Percentiles rank a stretch among this genome's conserved stretches.
Evolutionary conservation across 2,888 invertebrate species (phyloP).

Genomic region (Trachelus troglodyta): DNA sequence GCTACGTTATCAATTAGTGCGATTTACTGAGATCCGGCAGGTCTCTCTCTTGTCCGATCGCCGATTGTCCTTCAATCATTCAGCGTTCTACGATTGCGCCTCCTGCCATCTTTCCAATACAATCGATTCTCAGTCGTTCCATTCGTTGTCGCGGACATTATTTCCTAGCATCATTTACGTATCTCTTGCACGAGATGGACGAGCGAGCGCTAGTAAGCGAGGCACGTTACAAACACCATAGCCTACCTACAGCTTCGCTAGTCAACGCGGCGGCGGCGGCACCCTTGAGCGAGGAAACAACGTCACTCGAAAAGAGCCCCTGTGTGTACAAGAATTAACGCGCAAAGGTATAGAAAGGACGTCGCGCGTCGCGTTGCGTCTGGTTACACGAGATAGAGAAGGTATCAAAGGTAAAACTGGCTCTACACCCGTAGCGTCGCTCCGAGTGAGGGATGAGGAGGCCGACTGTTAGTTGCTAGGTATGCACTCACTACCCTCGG

Average conservation of each 20-base stretch:
- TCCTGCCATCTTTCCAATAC: background rate
- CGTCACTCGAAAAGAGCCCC: background rate
- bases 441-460: too few species aligned
- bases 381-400: conserved; percentile 57
- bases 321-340: conserved; percentile 56
- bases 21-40: conserved; percentile 36
- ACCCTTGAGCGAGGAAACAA: too few species aligned
- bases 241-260: too few species aligned
- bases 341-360: conserved; percentile 44
- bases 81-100: background rate
- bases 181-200: too few species aligned
- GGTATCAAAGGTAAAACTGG: conserved; percentile 23
- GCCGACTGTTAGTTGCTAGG: too few species aligned
- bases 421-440: too few species aligned
- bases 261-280: too few species aligned
- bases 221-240: too few species aligned
- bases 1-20: conserved; percentile 44
- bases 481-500: background rate
- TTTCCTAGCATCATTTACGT: too few species aligned
- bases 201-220: too few species aligned
- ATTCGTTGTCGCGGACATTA: too few species aligned
- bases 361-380: conserved; percentile 17
- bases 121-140: too few species aligned
- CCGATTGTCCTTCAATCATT: conserved; percentile 26
- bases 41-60: conserved; percentile 16